Evolutionary conservation across 2,113 vertebrate species (phyloP), one percentile per base, ranked within the genome.

Genomic region (Pseudorhombus dupliciocellatus): DNA sequence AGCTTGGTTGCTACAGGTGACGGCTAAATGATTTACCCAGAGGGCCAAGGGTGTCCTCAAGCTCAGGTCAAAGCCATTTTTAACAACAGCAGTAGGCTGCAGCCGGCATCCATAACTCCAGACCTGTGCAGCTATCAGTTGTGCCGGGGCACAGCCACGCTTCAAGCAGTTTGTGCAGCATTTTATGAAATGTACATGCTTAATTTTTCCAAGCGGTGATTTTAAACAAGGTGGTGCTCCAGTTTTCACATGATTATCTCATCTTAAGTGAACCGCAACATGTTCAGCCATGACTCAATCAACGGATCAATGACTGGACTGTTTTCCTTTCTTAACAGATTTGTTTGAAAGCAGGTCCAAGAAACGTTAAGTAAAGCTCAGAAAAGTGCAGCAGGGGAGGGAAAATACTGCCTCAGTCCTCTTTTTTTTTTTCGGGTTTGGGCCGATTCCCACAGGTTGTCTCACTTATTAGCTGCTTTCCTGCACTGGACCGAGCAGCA

Each of bases 11-110:
- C 91, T 83, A 73, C 77, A 74, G 84, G 89, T 77, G 81, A 88
- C 86, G 70, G 70, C 90, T 91, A 70, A 94, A 92, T 93, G 90
- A 93, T 93, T 46, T 93, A 92, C 84, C 81, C 52, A 83, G 69
- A 69, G 60, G 81, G 71, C 77, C 44, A 15, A 70, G 73, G 76
- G 75, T 89, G 88, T 92, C 90, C 91, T 92, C 71, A 85, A 42
- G 55, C 64, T 77, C 69, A 62, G 88, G 90, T 92, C 91, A 92
- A 63, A 55, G 20, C 21, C 28, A 55, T 64, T 75, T 70, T 46
- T 7, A 15, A 16, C 16, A 37, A 81, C 54, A 74, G 34, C 48
- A 69, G 67, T 54, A 57, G 15, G 58, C 79, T 9, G 70, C 76
- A 83, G 74, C 85, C 79, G 84, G 72, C 69, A 48, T 66, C 70